A percentile compares a stretch with the other conserved stretches of the same genome.
phyloP scores from a whole-genome alignment of 2,797 vertebrate genomes.

The Pangasius larnaudii region DNA sequence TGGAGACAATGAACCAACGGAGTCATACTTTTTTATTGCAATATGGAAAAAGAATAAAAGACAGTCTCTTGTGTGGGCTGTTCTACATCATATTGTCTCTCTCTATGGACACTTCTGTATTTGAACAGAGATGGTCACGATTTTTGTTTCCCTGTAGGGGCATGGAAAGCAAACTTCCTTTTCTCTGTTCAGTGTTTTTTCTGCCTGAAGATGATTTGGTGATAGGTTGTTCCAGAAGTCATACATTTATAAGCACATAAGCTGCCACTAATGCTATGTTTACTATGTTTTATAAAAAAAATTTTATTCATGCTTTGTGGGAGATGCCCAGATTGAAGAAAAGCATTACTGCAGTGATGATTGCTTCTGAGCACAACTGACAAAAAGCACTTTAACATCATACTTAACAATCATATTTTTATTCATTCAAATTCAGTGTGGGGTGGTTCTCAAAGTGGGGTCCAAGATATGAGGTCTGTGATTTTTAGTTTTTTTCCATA shows the following conservation, averaged over 20 bases:
- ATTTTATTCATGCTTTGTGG: neutral
- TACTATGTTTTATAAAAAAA: neutral
- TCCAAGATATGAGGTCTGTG: neutral
- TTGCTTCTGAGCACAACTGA: neutral
- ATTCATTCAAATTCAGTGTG: neutral
- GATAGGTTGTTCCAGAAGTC: neutral
- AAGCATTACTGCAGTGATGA: neutral
- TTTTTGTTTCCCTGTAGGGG: neutral
- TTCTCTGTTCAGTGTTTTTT: neutral
- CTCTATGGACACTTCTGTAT: constrained; percentile 22
- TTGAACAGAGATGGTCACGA: neutral
- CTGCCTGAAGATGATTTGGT: neutral
- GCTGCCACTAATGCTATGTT: neutral
- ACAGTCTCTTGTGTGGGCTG: constrained; percentile 76
- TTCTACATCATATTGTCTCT: constrained; percentile 66
- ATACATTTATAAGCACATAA: neutral
- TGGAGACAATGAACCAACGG: constrained; percentile 75
- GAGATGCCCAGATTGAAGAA: neutral
- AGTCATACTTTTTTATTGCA: constrained; percentile 81
- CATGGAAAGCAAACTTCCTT: neutral
- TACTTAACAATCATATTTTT: neutral
- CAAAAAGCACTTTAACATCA: neutral
- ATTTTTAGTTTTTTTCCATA: neutral
- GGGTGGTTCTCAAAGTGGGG: neutral
- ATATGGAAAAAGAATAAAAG: constrained; percentile 73